A percentile compares a stretch with the other conserved stretches of the same genome.
Evolutionary conservation across 2,888 invertebrate species (phyloP).

Genomic region (Cephus pulcher): DNA sequence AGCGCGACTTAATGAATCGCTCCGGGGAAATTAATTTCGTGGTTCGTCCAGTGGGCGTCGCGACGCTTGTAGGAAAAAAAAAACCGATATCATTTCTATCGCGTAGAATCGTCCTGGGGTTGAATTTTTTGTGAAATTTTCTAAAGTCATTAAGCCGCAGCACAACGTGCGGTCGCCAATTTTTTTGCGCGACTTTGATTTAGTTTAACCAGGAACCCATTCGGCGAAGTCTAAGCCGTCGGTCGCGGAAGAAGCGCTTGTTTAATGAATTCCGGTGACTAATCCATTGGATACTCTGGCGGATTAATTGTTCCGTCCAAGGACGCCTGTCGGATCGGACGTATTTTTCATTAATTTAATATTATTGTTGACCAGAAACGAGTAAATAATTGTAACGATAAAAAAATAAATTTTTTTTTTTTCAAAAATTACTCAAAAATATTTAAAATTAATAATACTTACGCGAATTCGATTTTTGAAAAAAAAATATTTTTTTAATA

Average conservation of each 20-base stretch:
- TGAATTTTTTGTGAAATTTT: not conserved
- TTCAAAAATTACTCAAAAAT: not conserved
- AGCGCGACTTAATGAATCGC: not conserved
- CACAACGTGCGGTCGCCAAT: not conserved
- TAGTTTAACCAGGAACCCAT: slow-evolving; percentile 29
- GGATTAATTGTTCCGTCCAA: not conserved
- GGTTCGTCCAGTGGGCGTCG: not conserved
- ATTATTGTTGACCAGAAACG: not conserved
- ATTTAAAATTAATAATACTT: not conserved
- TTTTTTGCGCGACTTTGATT: slow-evolving; percentile 10
- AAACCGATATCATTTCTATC: not conserved
- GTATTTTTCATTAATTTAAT: not conserved
- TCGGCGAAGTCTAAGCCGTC: not conserved
- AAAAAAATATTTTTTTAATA: not conserved
- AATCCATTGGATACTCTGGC: not conserved
- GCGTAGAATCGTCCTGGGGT: not conserved
- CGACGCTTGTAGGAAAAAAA: not conserved
- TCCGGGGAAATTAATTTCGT: not conserved
- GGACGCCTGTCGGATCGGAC: not conserved
- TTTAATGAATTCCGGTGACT: not conserved
- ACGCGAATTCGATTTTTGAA: no score
- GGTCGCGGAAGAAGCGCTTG: not conserved
- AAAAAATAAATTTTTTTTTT: no score
- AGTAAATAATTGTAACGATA: not conserved
- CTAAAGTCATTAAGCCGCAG: not conserved